These are phyloP conservation scores for Drosophila hamatofila DNA, from an alignment of 2,888 invertebrate genomes.

Conservation along the genomic window DNA sequence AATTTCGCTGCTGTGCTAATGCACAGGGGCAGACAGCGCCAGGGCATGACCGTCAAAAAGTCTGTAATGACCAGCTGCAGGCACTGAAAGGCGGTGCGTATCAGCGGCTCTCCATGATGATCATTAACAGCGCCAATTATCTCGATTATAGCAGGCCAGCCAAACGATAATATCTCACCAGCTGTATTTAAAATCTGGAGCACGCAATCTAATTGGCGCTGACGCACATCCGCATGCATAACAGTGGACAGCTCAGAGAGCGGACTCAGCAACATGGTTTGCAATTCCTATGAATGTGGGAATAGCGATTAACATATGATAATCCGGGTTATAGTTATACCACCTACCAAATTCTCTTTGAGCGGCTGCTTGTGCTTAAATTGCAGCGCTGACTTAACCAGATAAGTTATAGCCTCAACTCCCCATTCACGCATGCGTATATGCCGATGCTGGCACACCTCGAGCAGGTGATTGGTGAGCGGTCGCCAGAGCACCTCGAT, in stretches of 20 bases:
- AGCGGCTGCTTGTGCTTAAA: constrained; percentile 93
- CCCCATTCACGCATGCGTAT: constrained; percentile 99
- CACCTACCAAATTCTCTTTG: constrained; percentile 91
- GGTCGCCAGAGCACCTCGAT: constrained; percentile 98
- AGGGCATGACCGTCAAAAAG: constrained; percentile 96
- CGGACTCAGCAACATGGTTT: constrained; percentile 94
- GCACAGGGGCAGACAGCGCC: constrained; percentile 94
- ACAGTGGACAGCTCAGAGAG: constrained; percentile 96
- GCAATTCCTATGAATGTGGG: constrained; percentile 88
- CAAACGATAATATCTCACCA: constrained; percentile 96
- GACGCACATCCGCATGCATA: constrained; percentile 96
- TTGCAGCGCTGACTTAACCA: constrained; percentile 95
- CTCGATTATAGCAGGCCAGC: constrained; percentile 97
- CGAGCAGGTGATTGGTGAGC: constrained; percentile 96
- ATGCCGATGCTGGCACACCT: constrained; percentile 98
- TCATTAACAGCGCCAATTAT: constrained; percentile 98
- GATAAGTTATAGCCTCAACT: constrained; percentile 97
- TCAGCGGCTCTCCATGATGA: constrained; percentile 96
- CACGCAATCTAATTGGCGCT: constrained; percentile 97
- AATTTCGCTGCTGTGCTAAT: constrained; percentile 97
- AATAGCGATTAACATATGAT: neutral
- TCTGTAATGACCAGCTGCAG: constrained; percentile 97
- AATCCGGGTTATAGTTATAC: neutral
- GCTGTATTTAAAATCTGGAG: constrained; percentile 96
- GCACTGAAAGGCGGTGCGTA: constrained; percentile 97